These are phyloP conservation scores for Dysmachus trigonus DNA, from an alignment of 2,888 invertebrate species.

Conservation along the genomic window DNA sequence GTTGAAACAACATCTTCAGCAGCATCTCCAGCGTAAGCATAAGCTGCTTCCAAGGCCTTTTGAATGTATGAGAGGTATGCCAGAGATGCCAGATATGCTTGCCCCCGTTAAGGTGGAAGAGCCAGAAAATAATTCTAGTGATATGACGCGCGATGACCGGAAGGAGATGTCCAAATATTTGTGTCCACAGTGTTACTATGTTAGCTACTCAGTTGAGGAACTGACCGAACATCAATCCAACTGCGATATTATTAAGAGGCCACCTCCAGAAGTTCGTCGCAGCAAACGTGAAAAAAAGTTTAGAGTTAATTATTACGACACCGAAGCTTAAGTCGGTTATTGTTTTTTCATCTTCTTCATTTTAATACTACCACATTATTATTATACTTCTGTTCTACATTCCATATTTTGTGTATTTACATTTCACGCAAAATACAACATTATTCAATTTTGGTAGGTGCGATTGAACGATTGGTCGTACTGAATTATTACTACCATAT, in stretches of 20 bases:
- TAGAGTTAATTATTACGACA: background rate
- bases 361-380: background rate
- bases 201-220: background rate
- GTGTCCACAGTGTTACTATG: slow-evolving; percentile 7
- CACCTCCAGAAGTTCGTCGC: background rate
- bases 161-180: slow-evolving; percentile 7
- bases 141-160: background rate
- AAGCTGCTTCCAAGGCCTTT: slow-evolving; percentile 11
- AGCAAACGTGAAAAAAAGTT: slow-evolving; percentile 5
- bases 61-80: background rate
- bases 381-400: background rate
- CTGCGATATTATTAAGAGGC: background rate
- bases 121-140: background rate
- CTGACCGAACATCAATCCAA: slow-evolving; percentile 10
- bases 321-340: background rate
- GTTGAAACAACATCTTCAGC: slow-evolving; percentile 46
- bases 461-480: background rate
- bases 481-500: background rate
- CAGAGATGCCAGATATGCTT: background rate
- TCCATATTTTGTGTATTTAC: background rate
- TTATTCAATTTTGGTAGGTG: background rate
- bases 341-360: background rate
- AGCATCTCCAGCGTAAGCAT: slow-evolving; percentile 45
- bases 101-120: background rate
- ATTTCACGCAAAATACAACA: background rate